Base-by-base conservation (phyloP, 2,113 vertebrate species). In the Brachirus orientalis region DNA sequence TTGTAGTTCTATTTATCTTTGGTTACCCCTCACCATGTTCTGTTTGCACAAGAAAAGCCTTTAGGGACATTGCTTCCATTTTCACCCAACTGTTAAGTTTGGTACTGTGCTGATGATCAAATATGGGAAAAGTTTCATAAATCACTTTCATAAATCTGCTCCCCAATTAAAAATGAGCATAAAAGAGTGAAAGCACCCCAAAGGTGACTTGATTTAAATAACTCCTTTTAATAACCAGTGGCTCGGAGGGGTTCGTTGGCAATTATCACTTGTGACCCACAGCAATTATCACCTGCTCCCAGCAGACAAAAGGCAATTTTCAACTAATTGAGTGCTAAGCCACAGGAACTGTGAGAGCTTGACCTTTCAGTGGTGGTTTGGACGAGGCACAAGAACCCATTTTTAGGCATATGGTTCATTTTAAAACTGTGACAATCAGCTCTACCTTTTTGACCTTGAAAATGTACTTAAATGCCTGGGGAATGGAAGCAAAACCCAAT, bases 261-360 rank as follows among this genome's bases (percentile, higher is more conserved):
- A 95, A 93, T 96, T 95, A 96, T 95, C 95, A 93, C 94, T 92
- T 89, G 65, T 95, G 95, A 95, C 95, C 95, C 93, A 75, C 85
- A 90, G 89, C 94, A 95, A 95, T 96, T 95, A 96, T 93, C 88
- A 87, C 82, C 89, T 93, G 92, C 90, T 95, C 94, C 92, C 94
- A 85, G 90, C 86, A 70, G 91, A 91, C 92, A 82, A 87, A 88
- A 90, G 88, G 84, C 93, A 93, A 95, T 95, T 95, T 95, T 90
- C 92, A 93, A 90, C 94, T 94, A 95, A 96, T 96, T 95, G 94
- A 95, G 94, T 79, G 72, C 90, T 89, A 91, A 94, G 91, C 92
- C 89, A 93, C 87, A 86, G 92, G 92, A 88, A 83, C 66, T 75
- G 50, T 50, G 80, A 77, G 85, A 80, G 88, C 72, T 76, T 88